A percentile compares a stretch with the other conserved stretches of the same genome.
phyloP scores from a whole-genome alignment of 2,113 vertebrate species.

The Oryzias woworae region DNA sequence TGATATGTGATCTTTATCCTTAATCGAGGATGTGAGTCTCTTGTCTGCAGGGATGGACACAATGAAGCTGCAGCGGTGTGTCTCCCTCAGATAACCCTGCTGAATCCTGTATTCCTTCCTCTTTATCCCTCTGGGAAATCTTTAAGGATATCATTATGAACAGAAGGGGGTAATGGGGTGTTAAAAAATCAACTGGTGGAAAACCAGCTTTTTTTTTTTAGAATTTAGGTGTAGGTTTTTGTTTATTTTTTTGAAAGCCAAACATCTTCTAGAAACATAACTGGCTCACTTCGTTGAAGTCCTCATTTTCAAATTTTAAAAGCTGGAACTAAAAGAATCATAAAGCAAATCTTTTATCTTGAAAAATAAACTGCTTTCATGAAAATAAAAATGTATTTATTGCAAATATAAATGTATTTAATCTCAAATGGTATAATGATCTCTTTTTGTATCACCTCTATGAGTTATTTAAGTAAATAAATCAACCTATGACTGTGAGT shows the following conservation, averaged over 20 bases:
- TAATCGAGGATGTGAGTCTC: background rate
- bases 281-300: background rate
- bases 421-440: slow-evolving; percentile 2
- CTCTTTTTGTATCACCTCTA: slow-evolving; percentile 4
- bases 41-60: slow-evolving; percentile 17
- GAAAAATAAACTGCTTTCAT: background rate
- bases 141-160: background rate
- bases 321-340: background rate
- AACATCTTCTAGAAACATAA: background rate
- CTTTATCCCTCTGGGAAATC: slow-evolving; percentile 7
- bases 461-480: slow-evolving; percentile 1
- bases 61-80: background rate
- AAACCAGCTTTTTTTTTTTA: too few relatives aligned
- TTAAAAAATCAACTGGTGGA: slow-evolving; percentile 33
- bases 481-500: slow-evolving; percentile 7
- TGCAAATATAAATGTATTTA: too few relatives aligned
- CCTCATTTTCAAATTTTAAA: background rate
- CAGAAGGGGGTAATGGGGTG: background rate
- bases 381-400: slow-evolving; percentile 24
- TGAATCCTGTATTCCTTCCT: background rate
- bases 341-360: background rate
- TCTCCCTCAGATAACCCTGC: background rate
- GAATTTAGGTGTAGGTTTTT: background rate
- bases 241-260: background rate
- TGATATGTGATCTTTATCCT: slow-evolving; percentile 1